These are phyloP conservation scores for Sesia apiformis DNA, from an alignment of 2,888 invertebrate genomes.

Conservation along the genomic window DNA sequence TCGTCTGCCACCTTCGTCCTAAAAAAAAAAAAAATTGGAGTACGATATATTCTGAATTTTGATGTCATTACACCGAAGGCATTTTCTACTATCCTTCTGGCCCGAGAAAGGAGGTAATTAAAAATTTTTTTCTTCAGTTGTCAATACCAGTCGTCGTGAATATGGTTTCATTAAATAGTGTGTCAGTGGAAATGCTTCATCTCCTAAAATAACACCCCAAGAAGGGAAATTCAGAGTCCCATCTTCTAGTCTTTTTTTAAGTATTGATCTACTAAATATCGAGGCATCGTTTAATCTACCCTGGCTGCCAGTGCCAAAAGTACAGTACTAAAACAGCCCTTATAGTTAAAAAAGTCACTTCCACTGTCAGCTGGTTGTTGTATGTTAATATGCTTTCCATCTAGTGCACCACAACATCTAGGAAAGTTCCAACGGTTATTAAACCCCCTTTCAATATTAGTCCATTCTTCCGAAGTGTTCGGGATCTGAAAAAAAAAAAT, in stretches of 20 bases:
- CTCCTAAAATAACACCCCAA: too few relatives aligned
- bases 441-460: too few relatives aligned
- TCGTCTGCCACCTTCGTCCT: too few relatives aligned
- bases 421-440: too few relatives aligned
- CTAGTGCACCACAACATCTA: too few relatives aligned
- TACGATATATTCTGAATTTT: constrained; percentile 6
- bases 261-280: constrained; percentile 1
- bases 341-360: constrained; percentile 21
- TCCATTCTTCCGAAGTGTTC: too few relatives aligned
- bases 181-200: constrained; percentile 5
- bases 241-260: too few relatives aligned
- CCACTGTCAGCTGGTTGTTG: too few relatives aligned
- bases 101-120: constrained; percentile 7
- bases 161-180: constrained; percentile 5
- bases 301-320: constrained; percentile 3
- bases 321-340: constrained; percentile 6
- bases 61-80: constrained; percentile 10
- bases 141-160: not conserved
- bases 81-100: constrained; percentile 11
- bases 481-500: too few relatives aligned
- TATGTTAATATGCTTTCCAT: too few relatives aligned
- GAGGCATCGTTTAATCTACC: constrained; percentile 3
- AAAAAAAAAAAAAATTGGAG: constrained; percentile 2
- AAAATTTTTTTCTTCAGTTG: constrained; percentile 4
- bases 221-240: too few relatives aligned